Evolutionary conservation across 2,888 invertebrate genomes (phyloP).

Genomic region (Capitulum mitella): DNA sequence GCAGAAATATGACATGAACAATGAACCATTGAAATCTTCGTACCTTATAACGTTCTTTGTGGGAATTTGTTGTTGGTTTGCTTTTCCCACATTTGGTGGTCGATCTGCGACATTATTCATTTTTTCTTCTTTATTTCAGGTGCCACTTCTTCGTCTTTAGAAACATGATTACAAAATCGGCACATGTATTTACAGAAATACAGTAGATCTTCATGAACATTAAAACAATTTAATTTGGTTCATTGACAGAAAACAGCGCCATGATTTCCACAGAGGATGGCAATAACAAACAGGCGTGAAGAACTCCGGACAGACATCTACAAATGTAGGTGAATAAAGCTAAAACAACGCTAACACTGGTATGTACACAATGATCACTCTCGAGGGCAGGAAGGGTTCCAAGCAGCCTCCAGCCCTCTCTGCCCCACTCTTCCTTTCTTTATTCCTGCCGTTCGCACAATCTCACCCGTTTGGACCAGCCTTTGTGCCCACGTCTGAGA

Average conservation of each 20-base stretch:
- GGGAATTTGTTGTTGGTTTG: too few relatives aligned
- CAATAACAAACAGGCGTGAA: neutral
- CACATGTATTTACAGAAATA: neutral
- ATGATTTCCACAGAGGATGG: neutral
- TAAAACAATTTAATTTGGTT: neutral
- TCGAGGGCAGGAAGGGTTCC: neutral
- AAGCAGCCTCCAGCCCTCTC: neutral
- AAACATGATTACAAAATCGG: neutral
- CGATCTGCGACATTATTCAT: too few relatives aligned
- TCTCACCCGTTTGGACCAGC: neutral
- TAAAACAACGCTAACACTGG: conserved; percentile 15
- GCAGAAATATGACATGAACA: too few relatives aligned
- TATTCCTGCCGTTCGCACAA: too few relatives aligned
- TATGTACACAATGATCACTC: neutral
- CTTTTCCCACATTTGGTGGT: too few relatives aligned
- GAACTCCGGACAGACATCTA: neutral
- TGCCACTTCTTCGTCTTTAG: too few relatives aligned
- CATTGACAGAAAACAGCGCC: neutral
- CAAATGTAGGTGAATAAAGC: neutral
- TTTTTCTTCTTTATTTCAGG: too few relatives aligned
- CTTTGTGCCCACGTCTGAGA: neutral
- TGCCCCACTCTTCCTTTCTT: too few relatives aligned
- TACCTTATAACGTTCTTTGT: too few relatives aligned
- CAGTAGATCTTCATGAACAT: neutral
- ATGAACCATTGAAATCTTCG: too few relatives aligned